These are phyloP conservation scores for Tarsius wallacei DNA, from an alignment of 2,797 vertebrate genomes.

Conservation along the genomic window DNA sequence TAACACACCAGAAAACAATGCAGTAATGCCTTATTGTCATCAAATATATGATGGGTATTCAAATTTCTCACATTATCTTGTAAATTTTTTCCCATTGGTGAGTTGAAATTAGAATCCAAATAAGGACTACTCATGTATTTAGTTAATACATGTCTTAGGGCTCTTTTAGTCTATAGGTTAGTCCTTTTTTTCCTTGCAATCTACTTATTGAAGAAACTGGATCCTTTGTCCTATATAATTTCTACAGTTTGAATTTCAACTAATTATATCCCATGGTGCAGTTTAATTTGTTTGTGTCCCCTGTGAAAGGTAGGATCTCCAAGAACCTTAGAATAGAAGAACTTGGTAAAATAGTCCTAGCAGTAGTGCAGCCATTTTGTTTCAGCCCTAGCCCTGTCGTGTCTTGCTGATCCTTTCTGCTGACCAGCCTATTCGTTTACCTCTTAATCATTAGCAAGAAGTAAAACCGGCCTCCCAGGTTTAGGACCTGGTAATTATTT, in stretches of 20 bases:
- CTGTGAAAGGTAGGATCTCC: no score
- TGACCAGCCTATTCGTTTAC: no score
- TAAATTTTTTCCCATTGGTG: not conserved
- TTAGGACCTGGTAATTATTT: no score
- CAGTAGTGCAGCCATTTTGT: no score
- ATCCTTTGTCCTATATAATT: slow-evolving; percentile 32
- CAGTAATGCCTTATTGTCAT: not conserved
- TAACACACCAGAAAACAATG: not conserved
- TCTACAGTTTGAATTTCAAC: slow-evolving; percentile 50
- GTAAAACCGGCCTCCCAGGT: no score
- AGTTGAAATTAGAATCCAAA: not conserved
- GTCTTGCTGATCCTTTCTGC: no score
- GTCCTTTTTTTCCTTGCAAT: not conserved
- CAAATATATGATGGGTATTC: not conserved
- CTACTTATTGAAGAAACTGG: slow-evolving; percentile 22
- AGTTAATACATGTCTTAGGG: not conserved
- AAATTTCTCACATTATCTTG: not conserved
- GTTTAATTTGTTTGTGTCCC: not conserved
- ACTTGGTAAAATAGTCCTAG: no score
- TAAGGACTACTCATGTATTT: not conserved
- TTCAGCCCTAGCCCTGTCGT: no score
- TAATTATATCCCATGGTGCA: not conserved
- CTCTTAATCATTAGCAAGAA: no score
- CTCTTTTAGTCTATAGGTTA: not conserved
- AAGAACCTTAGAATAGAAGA: no score